Evolutionary conservation across 2,797 vertebrate genomes (phyloP).

Genomic region (Pseudochirops corinnae): DNA sequence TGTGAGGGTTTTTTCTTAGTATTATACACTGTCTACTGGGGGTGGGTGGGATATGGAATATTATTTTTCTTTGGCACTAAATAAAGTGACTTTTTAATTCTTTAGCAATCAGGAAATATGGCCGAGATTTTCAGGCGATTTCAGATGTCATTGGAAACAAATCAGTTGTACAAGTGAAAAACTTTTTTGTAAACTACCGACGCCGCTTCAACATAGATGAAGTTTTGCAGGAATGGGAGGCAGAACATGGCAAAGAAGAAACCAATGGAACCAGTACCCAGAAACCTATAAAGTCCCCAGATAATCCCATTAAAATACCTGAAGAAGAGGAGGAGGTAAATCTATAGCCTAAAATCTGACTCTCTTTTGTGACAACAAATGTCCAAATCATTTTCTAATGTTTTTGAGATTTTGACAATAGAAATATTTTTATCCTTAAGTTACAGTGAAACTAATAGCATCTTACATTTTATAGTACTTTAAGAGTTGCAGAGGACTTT

Average conservation of each 20-base stretch:
- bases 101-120: conserved; percentile 94
- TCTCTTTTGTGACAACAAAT: background rate
- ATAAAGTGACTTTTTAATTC: conserved; percentile 37
- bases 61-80: conserved; percentile 11
- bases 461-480: background rate
- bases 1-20: background rate
- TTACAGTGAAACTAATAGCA: background rate
- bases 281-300: conserved; percentile 90
- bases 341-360: fast-evolving
- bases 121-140: conserved; percentile 95
- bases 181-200: conserved; percentile 96
- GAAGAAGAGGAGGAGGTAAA: conserved; percentile 91
- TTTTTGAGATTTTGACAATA: background rate
- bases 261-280: conserved; percentile 87
- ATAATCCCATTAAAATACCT: conserved; percentile 85
- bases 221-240: conserved; percentile 96
- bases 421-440: background rate
- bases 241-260: conserved; percentile 92
- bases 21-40: background rate
- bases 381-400: background rate
- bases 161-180: conserved; percentile 95
- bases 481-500: background rate
- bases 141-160: conserved; percentile 97
- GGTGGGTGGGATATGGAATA: background rate
- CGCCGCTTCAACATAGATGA: conserved; percentile 96